phyloP scores from a whole-genome alignment of 2,888 invertebrate genomes.

The Amaurobius ferox region DNA sequence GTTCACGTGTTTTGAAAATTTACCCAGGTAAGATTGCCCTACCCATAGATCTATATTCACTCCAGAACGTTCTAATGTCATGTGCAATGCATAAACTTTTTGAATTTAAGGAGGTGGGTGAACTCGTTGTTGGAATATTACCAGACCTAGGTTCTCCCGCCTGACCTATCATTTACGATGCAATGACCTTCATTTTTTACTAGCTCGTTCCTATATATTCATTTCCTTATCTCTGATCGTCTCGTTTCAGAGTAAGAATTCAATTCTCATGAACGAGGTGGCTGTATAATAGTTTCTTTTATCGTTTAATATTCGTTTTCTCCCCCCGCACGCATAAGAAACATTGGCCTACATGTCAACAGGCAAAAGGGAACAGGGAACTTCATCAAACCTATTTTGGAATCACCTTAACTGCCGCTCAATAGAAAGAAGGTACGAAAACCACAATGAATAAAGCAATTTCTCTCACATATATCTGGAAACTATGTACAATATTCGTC shows the following conservation, averaged over 20 bases:
- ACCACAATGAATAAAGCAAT: background rate
- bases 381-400: constrained; percentile 3
- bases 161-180: no score
- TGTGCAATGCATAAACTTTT: no score
- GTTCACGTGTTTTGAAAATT: no score
- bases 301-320: background rate
- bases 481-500: constrained; percentile 8
- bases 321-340: background rate
- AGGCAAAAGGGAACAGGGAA: background rate
- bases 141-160: no score
- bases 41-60: no score
- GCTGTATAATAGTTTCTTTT: background rate
- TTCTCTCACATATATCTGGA: background rate
- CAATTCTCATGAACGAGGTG: background rate
- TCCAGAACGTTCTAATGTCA: no score
- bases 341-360: constrained; percentile 5
- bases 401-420: background rate
- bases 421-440: background rate
- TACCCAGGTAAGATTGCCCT: no score
- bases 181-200: background rate
- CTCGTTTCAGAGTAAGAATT: background rate
- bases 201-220: background rate
- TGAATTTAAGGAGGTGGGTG: no score
- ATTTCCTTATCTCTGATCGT: background rate
- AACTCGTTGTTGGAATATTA: no score